A percentile compares a stretch with the other conserved stretches of the same genome.
These are phyloP conservation scores for Papio anubis DNA, from an alignment of 2,113 vertebrate species.

Conservation along the genomic window DNA sequence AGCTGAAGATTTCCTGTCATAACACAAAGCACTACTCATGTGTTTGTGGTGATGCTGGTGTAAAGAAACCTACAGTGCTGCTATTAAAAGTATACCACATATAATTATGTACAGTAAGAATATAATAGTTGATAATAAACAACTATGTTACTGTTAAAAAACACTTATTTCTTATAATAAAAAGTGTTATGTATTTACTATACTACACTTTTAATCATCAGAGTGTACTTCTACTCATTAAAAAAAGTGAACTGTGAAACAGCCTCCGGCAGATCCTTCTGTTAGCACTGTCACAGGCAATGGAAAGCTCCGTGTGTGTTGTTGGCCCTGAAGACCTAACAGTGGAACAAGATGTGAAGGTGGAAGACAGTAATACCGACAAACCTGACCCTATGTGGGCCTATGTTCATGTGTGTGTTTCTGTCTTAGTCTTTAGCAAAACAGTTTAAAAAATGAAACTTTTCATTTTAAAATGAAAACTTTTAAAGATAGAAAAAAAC, in stretches of 20 bases:
- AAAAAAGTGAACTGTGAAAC: not conserved
- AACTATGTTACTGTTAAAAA: not conserved
- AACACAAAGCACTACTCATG: not conserved
- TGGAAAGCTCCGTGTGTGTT: not conserved
- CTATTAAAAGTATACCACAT: not conserved
- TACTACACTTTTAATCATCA: not conserved
- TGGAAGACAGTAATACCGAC: not conserved
- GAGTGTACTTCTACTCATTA: not conserved
- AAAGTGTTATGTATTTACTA: not conserved
- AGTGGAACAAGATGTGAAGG: not conserved
- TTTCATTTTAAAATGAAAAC: no score
- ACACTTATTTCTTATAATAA: not conserved
- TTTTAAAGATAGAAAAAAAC: not conserved
- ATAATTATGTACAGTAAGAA: not conserved
- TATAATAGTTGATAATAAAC: not conserved
- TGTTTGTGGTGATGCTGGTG: not conserved
- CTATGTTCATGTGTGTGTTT: not conserved
- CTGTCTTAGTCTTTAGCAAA: not conserved
- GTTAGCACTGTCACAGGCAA: not conserved
- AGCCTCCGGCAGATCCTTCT: not conserved
- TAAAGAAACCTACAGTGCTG: not conserved
- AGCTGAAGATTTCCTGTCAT: not conserved
- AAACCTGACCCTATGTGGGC: not conserved
- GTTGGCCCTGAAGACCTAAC: not conserved
- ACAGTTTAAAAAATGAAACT: not conserved